phyloP scores from a whole-genome alignment of 2,113 vertebrate species.

The Girardinichthys multiradiatus region DNA sequence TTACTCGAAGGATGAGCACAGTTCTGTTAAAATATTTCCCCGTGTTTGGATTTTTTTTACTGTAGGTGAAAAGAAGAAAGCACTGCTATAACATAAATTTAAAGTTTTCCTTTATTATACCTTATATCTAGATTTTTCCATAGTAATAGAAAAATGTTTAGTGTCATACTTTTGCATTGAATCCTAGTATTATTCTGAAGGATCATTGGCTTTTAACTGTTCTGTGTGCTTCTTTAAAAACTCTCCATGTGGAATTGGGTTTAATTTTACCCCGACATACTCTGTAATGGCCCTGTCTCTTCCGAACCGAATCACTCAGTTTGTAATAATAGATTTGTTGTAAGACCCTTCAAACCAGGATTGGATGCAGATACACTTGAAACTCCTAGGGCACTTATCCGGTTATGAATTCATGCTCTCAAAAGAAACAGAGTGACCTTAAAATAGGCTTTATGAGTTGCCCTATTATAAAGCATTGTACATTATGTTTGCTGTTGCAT shows the following conservation, averaged over 20 bases:
- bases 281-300: slow-evolving; percentile 29
- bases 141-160: neutral
- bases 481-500: slow-evolving; percentile 16
- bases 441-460: neutral
- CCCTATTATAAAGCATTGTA: neutral
- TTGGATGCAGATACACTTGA: slow-evolving; percentile 10
- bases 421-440: neutral
- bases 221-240: slow-evolving; percentile 29
- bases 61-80: neutral
- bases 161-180: neutral
- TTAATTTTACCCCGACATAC: slow-evolving; percentile 14
- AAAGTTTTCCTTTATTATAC: neutral
- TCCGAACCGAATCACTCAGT: slow-evolving; percentile 36
- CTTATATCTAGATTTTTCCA: too few relatives aligned
- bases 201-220: slow-evolving; percentile 22
- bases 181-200: neutral
- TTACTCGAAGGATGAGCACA: too few relatives aligned
- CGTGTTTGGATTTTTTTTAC: too few relatives aligned
- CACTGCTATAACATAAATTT: neutral
- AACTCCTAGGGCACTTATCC: slow-evolving; percentile 12
- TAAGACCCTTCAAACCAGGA: slow-evolving; percentile 31
- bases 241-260: slow-evolving; percentile 38
- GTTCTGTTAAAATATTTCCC: too few relatives aligned
- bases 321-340: slow-evolving; percentile 40
- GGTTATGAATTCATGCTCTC: slow-evolving; percentile 6